phyloP scores from a whole-genome alignment of 2,888 invertebrate species.

The Sympetrum striolatum region DNA sequence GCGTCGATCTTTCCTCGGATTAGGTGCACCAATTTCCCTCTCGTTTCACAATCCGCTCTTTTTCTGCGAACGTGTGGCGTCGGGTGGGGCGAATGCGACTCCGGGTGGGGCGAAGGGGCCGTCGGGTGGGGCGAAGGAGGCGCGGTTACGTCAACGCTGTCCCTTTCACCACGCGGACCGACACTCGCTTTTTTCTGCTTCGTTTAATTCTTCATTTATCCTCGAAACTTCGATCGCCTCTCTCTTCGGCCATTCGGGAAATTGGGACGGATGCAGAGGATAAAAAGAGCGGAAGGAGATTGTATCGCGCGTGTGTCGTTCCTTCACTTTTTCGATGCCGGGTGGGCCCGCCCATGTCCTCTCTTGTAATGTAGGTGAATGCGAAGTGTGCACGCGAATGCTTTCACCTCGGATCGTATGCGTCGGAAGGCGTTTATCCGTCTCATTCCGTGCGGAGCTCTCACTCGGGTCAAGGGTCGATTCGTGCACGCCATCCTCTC shows the following conservation, averaged over 20 bases:
- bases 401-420: not conserved
- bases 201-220: not conserved
- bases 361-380: conserved; percentile 32
- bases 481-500: not conserved
- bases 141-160: not conserved
- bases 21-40: conserved; percentile 2
- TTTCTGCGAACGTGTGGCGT: not conserved
- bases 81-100: not conserved
- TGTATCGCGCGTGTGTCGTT: not conserved
- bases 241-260: too few relatives aligned
- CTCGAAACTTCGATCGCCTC: not conserved
- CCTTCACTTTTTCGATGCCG: not conserved
- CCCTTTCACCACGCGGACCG: conserved; percentile 5
- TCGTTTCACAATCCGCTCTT: conserved; percentile 8
- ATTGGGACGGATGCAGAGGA: too few relatives aligned
- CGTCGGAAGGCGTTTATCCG: not conserved
- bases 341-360: not conserved
- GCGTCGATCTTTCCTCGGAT: not conserved
- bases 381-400: conserved; percentile 11
- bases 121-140: not conserved
- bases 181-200: conserved; percentile 10
- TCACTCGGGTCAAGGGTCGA: not conserved
- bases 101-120: not conserved
- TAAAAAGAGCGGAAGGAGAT: too few relatives aligned
- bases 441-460: not conserved